Evolutionary conservation across 2,113 vertebrate genomes (phyloP).

Genomic region (Pseudorasbora parva): DNA sequence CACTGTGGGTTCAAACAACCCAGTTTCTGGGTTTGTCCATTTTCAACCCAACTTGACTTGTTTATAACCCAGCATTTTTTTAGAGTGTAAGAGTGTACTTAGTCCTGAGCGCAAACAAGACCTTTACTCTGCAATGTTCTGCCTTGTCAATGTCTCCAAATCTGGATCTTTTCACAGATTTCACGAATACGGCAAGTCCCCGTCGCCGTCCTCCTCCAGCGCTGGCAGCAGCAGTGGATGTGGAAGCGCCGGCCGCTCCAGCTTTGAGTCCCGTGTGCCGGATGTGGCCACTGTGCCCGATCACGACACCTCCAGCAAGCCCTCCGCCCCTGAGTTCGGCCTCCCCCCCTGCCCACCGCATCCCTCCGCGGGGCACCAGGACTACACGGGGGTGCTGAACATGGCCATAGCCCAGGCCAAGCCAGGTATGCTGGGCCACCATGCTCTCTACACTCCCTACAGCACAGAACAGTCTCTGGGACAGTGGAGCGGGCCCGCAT

Average conservation of each 20-base stretch:
- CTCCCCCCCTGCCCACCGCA: conserved; percentile 66
- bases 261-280: conserved; percentile 71
- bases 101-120: not conserved
- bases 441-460: conserved; percentile 79
- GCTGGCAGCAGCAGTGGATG: conserved; percentile 58
- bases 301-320: conserved; percentile 71
- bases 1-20: too few relatives aligned
- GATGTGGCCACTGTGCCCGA: conserved; percentile 80
- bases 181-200: conserved; percentile 70
- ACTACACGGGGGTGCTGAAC: conserved; percentile 81
- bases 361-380: conserved; percentile 72
- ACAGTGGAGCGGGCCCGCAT: conserved; percentile 81
- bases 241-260: conserved; percentile 62
- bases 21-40: too few relatives aligned
- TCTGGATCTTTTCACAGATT: conserved; percentile 55
- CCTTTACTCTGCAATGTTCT: not conserved
- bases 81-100: too few relatives aligned
- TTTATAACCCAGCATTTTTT: too few relatives aligned
- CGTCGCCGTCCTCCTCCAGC: conserved; percentile 71
- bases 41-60: too few relatives aligned
- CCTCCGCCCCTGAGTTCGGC: conserved; percentile 62
- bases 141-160: not conserved
- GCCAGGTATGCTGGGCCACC: conserved; percentile 74
- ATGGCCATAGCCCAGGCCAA: conserved; percentile 78
- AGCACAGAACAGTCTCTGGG: conserved; percentile 77